Evolutionary conservation across 1,140 invertebrate genomes (phyloP).

Genomic region (Pseudomyrmex flavicornis): DNA sequence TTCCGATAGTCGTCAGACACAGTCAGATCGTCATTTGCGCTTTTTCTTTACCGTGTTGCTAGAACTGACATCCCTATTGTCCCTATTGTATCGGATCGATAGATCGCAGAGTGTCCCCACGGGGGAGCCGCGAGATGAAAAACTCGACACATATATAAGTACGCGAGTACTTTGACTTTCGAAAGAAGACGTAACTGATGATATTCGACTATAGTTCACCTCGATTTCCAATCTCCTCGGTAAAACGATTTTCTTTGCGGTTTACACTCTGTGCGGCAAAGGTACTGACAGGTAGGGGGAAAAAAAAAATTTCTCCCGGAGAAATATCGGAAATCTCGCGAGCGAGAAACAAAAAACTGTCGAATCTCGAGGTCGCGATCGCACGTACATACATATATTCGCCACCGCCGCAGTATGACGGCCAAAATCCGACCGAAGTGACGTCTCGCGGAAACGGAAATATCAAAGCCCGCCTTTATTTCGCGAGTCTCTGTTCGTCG

Average conservation of each 20-base stretch:
- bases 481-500: conserved; percentile 32
- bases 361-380: conserved; percentile 12
- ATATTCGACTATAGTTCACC: too few relatives aligned
- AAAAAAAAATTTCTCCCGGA: neutral
- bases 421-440: conserved; percentile 27
- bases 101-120: too few relatives aligned
- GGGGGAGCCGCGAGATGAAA: too few relatives aligned
- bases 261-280: neutral
- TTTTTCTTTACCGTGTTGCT: neutral
- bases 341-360: neutral
- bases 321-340: neutral
- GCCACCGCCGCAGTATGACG: conserved; percentile 8
- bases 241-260: neutral
- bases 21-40: neutral
- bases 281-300: neutral
- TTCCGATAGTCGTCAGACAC: neutral
- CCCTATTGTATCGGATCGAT: too few relatives aligned
- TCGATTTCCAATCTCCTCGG: neutral
- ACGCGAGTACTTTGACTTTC: too few relatives aligned
- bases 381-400: neutral
- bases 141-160: too few relatives aligned
- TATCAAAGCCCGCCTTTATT: conserved; percentile 65
- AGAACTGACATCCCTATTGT: conserved; percentile 15
- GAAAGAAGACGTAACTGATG: too few relatives aligned
- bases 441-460: conserved; percentile 66